Evolutionary conservation across 2,797 vertebrate genomes (phyloP), one percentile per base, ranked within the genome.

Genomic region (Darevskia nairensis): DNA sequence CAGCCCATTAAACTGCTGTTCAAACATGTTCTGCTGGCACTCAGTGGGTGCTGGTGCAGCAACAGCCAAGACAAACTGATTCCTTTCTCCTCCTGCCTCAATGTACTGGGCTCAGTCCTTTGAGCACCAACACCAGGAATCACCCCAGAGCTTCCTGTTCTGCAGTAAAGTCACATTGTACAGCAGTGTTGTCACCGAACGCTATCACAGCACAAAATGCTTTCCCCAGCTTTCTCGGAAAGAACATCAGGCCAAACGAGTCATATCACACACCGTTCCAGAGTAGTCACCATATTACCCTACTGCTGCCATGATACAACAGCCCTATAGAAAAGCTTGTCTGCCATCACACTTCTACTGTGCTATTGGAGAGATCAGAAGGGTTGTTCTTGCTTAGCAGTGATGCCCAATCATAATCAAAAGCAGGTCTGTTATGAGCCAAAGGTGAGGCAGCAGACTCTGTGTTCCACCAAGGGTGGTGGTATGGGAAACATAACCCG

Each of bases 1-100:
- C 82, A 74, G 77, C 55, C 82, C 66, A 79, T 79, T 84, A 72
- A 79, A 88, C 75, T 64, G 64, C 50, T 84, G 85, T 86, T 82
- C 32, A 11, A 86, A 86, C 84, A 77, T 71, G 78, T 32, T 59
- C 59, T 44, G 59, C 78, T 89, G 78, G 83, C 79, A 75, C 44
- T 68, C 11, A 1, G 39, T 46, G 23, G 84, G 66, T n/a, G n/a
- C 77, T 39, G 83, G 27, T 39, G 71, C 83, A 46, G 41, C 23
- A 71, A 39, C 41, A 80, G 78, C 71, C 77, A 80, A 85, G 78
- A 39, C 5, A 85, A n/a, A 75, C 39, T 10, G 23, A 50, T 81
- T 35, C 13, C 78, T 76, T 81, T 68, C 29, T 85, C 55, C 50
- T 32, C 39, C 55, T 81, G 84, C 61, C 41, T 69, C 25, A 55